Base-by-base conservation (phyloP, 2,113 vertebrate genomes). In the Tinamus guttatus region DNA sequence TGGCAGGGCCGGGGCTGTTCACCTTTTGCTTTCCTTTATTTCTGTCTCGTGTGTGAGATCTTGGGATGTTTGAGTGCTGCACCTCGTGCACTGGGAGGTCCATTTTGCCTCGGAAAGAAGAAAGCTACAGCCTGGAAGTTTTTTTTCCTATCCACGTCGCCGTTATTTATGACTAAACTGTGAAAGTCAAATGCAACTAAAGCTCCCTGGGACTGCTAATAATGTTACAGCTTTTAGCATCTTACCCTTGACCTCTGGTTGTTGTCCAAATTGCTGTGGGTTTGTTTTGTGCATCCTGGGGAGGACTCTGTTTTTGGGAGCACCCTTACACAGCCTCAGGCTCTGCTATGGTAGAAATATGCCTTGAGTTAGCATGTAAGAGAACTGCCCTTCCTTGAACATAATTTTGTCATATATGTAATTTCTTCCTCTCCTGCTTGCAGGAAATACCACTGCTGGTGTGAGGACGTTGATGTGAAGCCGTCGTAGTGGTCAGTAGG, bases 251-350 rank as follows among this genome's bases (percentile, higher is more conserved):
- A 5, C 8, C 25, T 69, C 8, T 28, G 19, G 9, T 11, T 83
- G 69, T 62, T 59, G 18, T 28, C 1, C 0, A 40, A 11, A 5
- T 34, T 45, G 13, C 8, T 86, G 41, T 45, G 41, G 16, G 9
- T 75, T 88, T 84, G 25, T 52, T 28, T 51, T 32, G 25, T 43
- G 32, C 8, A 32, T 47, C 3, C 78, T 7, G 0, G 22, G 25
- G 24, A n/a, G 75, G 21, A 14, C 1, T 1, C 5, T 41, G 1
- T 22, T 38, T 16, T 56, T 0, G 10, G 11, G 7, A 67, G 20
- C 12, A 27, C 8, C 13, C 30, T 75, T 24, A 22, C 4, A 3
- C 15, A 20, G 15, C 40, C 24, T 49, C 2, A 1, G 45, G 13
- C 40, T 70, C 60, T 30, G 36, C 13, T 38, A 9, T 10, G 7